Evolutionary conservation across 1,140 invertebrate genomes (phyloP).

Genomic region (Laupala kohalensis): DNA sequence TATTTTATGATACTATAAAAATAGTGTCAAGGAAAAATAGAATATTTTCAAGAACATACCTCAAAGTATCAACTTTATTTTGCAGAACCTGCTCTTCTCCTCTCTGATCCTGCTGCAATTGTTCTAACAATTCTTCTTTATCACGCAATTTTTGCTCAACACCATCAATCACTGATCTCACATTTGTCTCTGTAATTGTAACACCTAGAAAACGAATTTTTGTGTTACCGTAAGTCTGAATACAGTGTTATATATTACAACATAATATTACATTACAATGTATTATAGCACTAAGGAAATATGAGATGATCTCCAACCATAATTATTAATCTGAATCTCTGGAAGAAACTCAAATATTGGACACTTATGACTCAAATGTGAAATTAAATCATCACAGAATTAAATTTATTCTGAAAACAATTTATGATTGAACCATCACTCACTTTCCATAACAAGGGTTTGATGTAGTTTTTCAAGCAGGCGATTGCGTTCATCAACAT

Average conservation of each 20-base stretch:
- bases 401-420: too few relatives aligned
- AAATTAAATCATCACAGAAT: too few relatives aligned
- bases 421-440: too few relatives aligned
- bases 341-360: too few relatives aligned
- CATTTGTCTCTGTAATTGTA: neutral
- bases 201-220: too few relatives aligned
- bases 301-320: too few relatives aligned
- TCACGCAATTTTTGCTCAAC: slow-evolving; percentile 13
- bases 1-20: neutral
- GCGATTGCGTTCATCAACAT: neutral
- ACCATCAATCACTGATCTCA: neutral
- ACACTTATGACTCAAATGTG: too few relatives aligned
- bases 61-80: neutral
- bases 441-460: neutral
- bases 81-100: slow-evolving; percentile 26
- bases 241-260: neutral
- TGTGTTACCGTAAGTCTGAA: too few relatives aligned
- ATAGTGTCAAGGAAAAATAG: neutral
- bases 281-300: too few relatives aligned
- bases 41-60: neutral
- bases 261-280: neutral
- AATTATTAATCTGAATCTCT: too few relatives aligned
- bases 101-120: slow-evolving; percentile 28
- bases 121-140: slow-evolving; percentile 23
- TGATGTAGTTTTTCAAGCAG: neutral